These are phyloP conservation scores for Gastrophysa polygoni DNA, from an alignment of 2,888 invertebrate genomes.

Conservation along the genomic window DNA sequence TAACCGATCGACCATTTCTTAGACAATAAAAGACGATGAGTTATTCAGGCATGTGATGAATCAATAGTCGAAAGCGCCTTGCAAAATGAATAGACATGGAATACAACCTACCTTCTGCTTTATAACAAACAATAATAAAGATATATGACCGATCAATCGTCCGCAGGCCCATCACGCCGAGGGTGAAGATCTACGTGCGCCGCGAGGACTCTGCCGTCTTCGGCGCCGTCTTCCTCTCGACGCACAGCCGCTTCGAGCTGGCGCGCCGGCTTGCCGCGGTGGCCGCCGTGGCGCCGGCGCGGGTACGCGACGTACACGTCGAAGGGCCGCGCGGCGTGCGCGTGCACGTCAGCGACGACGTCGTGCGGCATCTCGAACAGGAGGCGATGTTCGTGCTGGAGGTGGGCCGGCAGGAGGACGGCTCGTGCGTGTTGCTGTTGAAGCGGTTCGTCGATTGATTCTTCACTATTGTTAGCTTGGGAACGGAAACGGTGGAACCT, in stretches of 20 bases:
- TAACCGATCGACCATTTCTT: too few species aligned
- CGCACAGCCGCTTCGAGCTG: slow-evolving; percentile 70
- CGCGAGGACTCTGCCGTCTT: slow-evolving; percentile 70
- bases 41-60: too few species aligned
- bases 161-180: slow-evolving; percentile 70
- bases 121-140: too few species aligned
- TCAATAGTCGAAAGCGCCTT: too few species aligned
- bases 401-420: slow-evolving; percentile 56
- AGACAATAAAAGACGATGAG: too few species aligned
- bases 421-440: slow-evolving; percentile 57
- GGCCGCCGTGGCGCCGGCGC: slow-evolving; percentile 59
- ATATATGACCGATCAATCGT: background rate
- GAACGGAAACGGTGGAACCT: too few species aligned
- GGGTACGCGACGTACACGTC: slow-evolving; percentile 68
- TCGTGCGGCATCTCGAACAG: slow-evolving; percentile 82
- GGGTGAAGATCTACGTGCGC: slow-evolving; percentile 83
- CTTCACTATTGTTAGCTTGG: too few species aligned
- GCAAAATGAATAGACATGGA: too few species aligned
- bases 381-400: slow-evolving; percentile 71
- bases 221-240: slow-evolving; percentile 81
- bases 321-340: slow-evolving; percentile 86
- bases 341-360: slow-evolving; percentile 83
- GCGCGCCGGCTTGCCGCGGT: slow-evolving; percentile 68
- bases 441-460: too few species aligned
- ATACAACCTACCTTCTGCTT: too few species aligned